Base-by-base conservation (phyloP, 2,888 invertebrate species). In the Synanthedon myopaeformis region DNA sequence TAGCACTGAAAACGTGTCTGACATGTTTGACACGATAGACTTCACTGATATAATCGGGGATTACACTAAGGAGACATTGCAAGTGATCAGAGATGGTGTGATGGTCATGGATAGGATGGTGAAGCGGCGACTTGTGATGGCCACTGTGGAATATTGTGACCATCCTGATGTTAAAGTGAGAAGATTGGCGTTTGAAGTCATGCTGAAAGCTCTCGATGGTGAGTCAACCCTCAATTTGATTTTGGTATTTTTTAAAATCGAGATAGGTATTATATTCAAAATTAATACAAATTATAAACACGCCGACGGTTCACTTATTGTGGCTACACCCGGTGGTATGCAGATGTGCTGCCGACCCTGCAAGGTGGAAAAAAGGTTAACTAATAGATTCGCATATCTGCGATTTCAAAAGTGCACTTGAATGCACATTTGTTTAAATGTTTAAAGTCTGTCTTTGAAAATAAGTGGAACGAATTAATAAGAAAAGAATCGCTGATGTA, bases 151-250 rank as follows among this genome's bases (percentile, higher is more conserved):
- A 0, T 53, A 57, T 42, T 60, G 60, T n/a, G 51, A 49, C 0
- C 60, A 59, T 35, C 53, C 58, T 0, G 42, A 45, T 4, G 56
- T 17, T 0, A 64, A 62, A 17, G 56, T 63, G 1, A 59, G 69
- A 35, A 56, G 51, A 3, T 62, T 63, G 0, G 72, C 72, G 0
- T 57, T 59, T 5, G 59, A 59, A 0, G 66, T 75, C n/a, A 56
- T 72, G 19, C 45, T 66, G 14, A 57, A 53, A 14, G 69, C 66
- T 41, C 69, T 71, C 35, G 57, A 71, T 57, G 64, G 75, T 74
- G 51, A 54, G 60, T 59, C 19, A 35, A 35, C 35, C 35, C 35
- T 8, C 10, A 35, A 35, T 35, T 8, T 35, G 35, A 6, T 28
- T n/a, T 28, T 28, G 8, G 28, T 28, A 28, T 3, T 28, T 28